Conservation (phyloP, 2,888 invertebrate genomes). For the Agriopis marginaria region DNA sequence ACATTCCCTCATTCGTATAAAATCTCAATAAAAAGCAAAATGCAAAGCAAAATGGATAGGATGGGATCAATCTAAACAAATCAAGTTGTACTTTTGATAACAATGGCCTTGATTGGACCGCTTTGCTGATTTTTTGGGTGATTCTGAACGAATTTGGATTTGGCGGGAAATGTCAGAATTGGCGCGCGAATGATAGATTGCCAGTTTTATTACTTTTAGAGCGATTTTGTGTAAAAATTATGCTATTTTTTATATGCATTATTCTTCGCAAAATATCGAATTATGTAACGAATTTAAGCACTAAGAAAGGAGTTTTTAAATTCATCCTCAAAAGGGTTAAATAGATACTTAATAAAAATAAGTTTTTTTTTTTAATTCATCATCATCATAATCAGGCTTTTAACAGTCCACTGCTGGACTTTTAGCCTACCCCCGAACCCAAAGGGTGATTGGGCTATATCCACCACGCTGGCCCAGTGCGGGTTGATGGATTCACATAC, state of each 20-base stretch:
- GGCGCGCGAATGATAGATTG: slow-evolving; percentile 67
- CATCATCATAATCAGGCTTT: too few relatives aligned
- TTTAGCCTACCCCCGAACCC: too few relatives aligned
- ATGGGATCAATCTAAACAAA: slow-evolving; percentile 75
- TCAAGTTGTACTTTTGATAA: slow-evolving; percentile 60
- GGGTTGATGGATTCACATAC: too few relatives aligned
- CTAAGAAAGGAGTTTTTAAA: too few relatives aligned
- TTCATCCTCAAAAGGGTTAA: too few relatives aligned
- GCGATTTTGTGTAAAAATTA: neutral
- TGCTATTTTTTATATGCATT: too few relatives aligned
- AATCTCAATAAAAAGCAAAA: slow-evolving; percentile 51
- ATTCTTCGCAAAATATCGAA: neutral
- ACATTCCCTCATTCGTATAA: slow-evolving; percentile 55
- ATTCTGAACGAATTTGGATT: slow-evolving; percentile 67
- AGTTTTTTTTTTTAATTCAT: too few relatives aligned
- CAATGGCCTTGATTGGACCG: slow-evolving; percentile 73
- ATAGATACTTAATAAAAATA: too few relatives aligned
- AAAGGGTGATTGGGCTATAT: too few relatives aligned
- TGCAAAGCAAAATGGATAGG: slow-evolving; percentile 68
- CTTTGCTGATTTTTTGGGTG: slow-evolving; percentile 61
- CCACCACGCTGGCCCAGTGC: too few relatives aligned
- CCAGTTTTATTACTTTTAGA: neutral
- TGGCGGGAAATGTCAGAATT: slow-evolving; percentile 69
- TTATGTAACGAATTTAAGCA: neutral
- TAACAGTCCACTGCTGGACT: too few relatives aligned